Conservation (phyloP, 2,888 invertebrate species). For the Emmelina monodactyla region DNA sequence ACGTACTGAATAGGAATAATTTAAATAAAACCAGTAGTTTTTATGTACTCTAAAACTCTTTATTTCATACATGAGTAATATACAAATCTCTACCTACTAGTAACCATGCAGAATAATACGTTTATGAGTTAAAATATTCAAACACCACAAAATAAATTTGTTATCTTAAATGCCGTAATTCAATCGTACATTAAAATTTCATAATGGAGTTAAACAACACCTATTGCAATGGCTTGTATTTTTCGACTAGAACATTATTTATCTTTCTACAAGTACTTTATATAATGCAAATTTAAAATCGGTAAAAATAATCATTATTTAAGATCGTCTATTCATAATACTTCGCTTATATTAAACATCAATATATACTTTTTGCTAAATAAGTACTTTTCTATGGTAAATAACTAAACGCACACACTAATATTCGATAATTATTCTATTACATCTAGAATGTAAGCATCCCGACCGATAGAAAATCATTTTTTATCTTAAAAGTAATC, state of each 20-base stretch:
- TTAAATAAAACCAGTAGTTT: too few relatives aligned
- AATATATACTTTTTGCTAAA: constrained; percentile 8
- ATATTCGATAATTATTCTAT: too few relatives aligned
- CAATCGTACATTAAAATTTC: constrained; percentile 26
- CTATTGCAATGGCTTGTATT: constrained; percentile 64
- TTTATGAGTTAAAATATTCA: not conserved
- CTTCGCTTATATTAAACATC: constrained; percentile 8
- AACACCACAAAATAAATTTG: not conserved
- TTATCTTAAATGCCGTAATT: constrained; percentile 30
- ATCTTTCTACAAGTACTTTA: constrained; percentile 39
- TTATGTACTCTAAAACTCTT: constrained; percentile 29
- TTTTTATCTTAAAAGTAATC: too few relatives aligned
- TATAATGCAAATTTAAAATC: constrained; percentile 33
- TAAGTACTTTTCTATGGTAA: constrained; percentile 3
- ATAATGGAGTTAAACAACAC: constrained; percentile 17
- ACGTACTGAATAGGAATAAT: too few relatives aligned
- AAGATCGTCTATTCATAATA: not conserved
- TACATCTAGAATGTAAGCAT: constrained; percentile 2
- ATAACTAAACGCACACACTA: too few relatives aligned
- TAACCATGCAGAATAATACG: constrained; percentile 40
- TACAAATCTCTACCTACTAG: constrained; percentile 36
- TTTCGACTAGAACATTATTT: constrained; percentile 59
- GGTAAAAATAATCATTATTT: not conserved
- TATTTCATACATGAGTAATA: constrained; percentile 27
- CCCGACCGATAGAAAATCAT: too few relatives aligned